Conservation (phyloP, 2,888 invertebrate genomes). For the Tipula vernalis region DNA sequence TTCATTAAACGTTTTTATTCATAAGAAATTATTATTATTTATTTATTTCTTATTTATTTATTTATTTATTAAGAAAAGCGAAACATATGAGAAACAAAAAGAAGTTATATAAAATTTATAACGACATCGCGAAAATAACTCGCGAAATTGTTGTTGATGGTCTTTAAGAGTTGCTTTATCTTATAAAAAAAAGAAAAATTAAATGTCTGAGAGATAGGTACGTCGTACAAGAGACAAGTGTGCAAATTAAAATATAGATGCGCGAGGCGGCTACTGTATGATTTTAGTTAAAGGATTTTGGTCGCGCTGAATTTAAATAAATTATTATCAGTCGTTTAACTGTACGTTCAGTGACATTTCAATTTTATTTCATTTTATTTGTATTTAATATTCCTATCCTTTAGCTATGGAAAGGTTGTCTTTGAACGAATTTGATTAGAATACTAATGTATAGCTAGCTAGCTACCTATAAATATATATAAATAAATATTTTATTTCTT, state of each 20-base stretch:
- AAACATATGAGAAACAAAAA: background rate
- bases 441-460: background rate
- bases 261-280: background rate
- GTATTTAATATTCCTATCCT: background rate
- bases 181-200: background rate
- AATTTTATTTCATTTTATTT: background rate
- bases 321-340: background rate
- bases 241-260: background rate
- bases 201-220: background rate
- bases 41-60: background rate
- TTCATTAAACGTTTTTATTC: constrained; percentile 4
- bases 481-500: constrained; percentile 14
- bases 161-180: constrained; percentile 4
- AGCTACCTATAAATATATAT: background rate
- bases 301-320: background rate
- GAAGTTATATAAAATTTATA: background rate
- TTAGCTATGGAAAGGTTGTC: background rate
- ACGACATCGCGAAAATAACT: background rate
- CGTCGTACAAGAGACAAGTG: background rate
- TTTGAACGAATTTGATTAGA: background rate
- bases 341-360: background rate
- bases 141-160: background rate
- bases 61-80: constrained; percentile 4
- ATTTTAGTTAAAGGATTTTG: background rate
- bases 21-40: constrained; percentile 4